Conservation (phyloP, 2,113 vertebrate genomes). For the Electrona antarctica region DNA sequence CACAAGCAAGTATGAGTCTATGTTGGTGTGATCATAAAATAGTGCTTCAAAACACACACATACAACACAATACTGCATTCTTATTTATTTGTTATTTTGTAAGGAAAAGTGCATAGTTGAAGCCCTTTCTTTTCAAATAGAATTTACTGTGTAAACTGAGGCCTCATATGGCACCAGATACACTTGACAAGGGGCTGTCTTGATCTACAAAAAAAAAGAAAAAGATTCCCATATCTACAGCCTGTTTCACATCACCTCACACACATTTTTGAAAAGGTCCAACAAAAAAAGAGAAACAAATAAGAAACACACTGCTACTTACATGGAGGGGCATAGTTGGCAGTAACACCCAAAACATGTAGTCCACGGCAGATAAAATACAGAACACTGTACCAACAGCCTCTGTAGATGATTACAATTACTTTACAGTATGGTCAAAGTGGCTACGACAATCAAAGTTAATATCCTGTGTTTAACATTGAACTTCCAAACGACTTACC, state of each 20-base stretch:
- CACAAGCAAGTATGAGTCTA: too few species aligned
- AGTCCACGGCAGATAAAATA: background rate
- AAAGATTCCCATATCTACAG: background rate
- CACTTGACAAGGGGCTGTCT: background rate
- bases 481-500: background rate
- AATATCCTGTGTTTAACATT: background rate
- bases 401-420: conserved; percentile 4
- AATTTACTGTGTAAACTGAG: conserved; percentile 42
- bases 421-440: background rate
- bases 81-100: conserved; percentile 67
- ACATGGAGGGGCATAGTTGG: too few species aligned
- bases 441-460: background rate
- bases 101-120: conserved; percentile 94
- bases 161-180: conserved; percentile 76
- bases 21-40: too few species aligned
- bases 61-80: conserved; percentile 16
- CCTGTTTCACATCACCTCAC: background rate
- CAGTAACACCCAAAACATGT: background rate
- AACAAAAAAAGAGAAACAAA: background rate
- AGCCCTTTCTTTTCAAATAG: conserved; percentile 83
- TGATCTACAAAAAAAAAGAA: conserved; percentile 13
- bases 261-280: background rate
- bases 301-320: background rate
- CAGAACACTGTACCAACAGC: conserved; percentile 7
- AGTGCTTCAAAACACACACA: conserved; percentile 12